These are phyloP conservation scores for Brachirus orientalis DNA, from an alignment of 2,113 vertebrate genomes.

Conservation along the genomic window DNA sequence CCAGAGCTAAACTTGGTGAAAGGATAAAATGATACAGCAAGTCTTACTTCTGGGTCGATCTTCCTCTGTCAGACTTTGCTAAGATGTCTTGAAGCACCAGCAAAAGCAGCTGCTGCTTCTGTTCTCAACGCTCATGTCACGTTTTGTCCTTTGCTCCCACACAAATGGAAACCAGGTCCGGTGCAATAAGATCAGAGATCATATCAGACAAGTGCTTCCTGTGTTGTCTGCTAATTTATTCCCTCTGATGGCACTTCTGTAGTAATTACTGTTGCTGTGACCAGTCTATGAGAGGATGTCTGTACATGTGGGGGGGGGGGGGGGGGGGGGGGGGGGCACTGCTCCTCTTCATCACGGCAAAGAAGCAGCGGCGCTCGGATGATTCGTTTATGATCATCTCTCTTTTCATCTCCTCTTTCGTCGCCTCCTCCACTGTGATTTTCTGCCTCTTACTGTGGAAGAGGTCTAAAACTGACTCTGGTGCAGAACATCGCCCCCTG, in stretches of 20 bases:
- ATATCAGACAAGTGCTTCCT: conserved; percentile 56
- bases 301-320: conserved; percentile 30
- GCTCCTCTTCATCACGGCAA: conserved; percentile 8
- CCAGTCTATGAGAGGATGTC: conserved; percentile 43
- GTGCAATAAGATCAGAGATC: conserved; percentile 47
- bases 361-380: conserved; percentile 28
- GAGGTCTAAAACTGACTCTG: conserved; percentile 8
- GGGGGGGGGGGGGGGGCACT: conserved; percentile 19
- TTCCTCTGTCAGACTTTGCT: not conserved
- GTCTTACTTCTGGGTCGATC: conserved; percentile 6
- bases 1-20: not conserved
- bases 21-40: not conserved
- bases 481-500: conserved; percentile 17
- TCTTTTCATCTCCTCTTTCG: conserved; percentile 20
- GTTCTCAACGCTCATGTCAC: not conserved
- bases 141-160: conserved; percentile 38
- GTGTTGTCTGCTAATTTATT: conserved; percentile 60
- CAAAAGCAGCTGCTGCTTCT: not conserved
- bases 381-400: conserved; percentile 38
- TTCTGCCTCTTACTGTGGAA: not conserved
- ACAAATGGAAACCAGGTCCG: conserved; percentile 43
- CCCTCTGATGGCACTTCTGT: conserved; percentile 47
- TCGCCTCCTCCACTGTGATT: not conserved
- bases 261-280: conserved; percentile 49
- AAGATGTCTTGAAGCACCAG: not conserved